Conservation (phyloP, 2,888 invertebrate species). For the Leuctra nigra region DNA sequence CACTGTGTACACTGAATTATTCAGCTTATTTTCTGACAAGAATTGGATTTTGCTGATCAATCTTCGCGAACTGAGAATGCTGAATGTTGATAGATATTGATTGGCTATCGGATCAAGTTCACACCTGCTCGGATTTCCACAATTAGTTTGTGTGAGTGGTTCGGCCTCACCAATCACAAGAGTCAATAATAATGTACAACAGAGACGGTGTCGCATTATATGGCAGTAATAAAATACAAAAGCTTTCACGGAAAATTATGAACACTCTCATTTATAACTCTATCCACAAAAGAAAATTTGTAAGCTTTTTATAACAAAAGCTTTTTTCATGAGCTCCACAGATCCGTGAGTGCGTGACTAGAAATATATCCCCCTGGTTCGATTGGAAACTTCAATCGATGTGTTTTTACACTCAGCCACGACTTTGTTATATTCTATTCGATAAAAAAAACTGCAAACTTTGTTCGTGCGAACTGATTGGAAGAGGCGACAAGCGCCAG, state of each 20-base stretch:
- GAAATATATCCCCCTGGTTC: slow-evolving; percentile 5
- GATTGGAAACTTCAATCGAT: neutral
- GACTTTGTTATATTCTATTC: slow-evolving; percentile 13
- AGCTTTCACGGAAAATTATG: neutral
- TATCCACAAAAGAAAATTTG: slow-evolving; percentile 1
- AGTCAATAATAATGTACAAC: no score
- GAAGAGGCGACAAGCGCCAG: neutral
- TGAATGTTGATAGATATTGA: no score
- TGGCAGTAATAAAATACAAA: neutral
- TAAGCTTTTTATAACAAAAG: slow-evolving; percentile 1
- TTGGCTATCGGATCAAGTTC: no score
- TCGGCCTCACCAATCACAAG: no score
- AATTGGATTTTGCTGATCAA: no score
- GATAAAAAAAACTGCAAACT: slow-evolving; percentile 4
- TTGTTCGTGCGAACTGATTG: slow-evolving; percentile 13
- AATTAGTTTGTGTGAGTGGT: no score
- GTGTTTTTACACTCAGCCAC: neutral
- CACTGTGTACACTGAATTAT: no score
- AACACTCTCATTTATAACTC: slow-evolving; percentile 6
- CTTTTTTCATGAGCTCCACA: neutral
- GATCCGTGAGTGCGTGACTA: neutral
- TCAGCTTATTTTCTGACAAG: no score
- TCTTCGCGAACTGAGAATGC: no score
- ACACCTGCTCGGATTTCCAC: no score
- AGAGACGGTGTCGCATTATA: no score